phyloP scores from a whole-genome alignment of 1,140 invertebrate species.

The Drosophila setifemur region DNA sequence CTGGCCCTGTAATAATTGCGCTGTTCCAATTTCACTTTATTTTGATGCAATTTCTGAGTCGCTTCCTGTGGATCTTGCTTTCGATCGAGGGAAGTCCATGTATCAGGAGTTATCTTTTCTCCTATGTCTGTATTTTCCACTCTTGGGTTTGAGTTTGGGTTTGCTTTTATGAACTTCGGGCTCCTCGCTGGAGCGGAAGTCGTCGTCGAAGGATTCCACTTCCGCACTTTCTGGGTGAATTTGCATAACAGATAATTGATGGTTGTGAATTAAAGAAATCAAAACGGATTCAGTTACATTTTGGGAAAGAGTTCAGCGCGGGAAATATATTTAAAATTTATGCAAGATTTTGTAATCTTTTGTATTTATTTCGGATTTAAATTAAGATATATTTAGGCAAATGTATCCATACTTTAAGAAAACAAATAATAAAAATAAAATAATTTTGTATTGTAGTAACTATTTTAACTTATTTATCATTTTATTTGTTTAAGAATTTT shows the following conservation, averaged over 20 bases:
- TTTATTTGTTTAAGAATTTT: too few relatives aligned
- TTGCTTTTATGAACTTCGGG: slow-evolving; percentile 78
- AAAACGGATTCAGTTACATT: slow-evolving; percentile 1
- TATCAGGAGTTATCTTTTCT: slow-evolving; percentile 30
- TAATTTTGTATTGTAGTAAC: too few relatives aligned
- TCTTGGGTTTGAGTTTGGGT: slow-evolving; percentile 63
- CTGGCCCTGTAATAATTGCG: slow-evolving; percentile 63
- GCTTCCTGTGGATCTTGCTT: slow-evolving; percentile 70
- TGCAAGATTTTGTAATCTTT: too few relatives aligned
- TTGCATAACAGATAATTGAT: slow-evolving; percentile 48
- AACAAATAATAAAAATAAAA: too few relatives aligned
- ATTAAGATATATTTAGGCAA: background rate
- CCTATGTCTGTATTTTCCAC: slow-evolving; percentile 53
- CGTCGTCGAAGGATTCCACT: slow-evolving; percentile 37
- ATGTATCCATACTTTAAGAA: too few relatives aligned
- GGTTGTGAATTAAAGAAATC: slow-evolving; percentile 1
- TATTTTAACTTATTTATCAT: too few relatives aligned
- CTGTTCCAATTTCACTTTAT: slow-evolving; percentile 59
- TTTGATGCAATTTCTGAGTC: slow-evolving; percentile 81
- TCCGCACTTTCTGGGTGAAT: slow-evolving; percentile 43
- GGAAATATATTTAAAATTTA: background rate
- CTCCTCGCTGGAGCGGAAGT: slow-evolving; percentile 59
- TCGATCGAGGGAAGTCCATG: background rate
- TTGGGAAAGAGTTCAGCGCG: background rate
- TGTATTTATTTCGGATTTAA: too few relatives aligned